phyloP scores from a whole-genome alignment of 2,888 invertebrate genomes.

The Ceriagrion tenellum region DNA sequence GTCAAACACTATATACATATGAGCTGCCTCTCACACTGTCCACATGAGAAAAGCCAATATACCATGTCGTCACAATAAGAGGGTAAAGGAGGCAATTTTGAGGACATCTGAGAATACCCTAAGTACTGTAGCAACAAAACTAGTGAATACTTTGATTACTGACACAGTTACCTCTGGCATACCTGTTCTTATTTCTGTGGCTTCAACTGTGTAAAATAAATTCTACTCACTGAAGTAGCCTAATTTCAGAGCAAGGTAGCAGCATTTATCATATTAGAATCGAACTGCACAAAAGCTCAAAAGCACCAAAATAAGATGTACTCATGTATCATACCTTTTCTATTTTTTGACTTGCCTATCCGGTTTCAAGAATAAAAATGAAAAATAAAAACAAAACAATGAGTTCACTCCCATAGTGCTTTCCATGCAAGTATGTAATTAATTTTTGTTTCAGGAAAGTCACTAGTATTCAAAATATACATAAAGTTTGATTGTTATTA shows the following conservation, averaged over 20 bases:
- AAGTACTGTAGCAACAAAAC: too few relatives aligned
- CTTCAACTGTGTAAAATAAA: neutral
- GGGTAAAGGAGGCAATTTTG: neutral
- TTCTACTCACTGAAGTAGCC: neutral
- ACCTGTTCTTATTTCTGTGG: too few relatives aligned
- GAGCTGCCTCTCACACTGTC: too few relatives aligned
- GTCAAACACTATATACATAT: too few relatives aligned
- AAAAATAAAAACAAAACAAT: constrained; percentile 69
- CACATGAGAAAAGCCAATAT: too few relatives aligned
- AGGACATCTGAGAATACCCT: neutral
- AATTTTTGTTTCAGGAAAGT: too few relatives aligned
- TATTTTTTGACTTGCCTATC: constrained; percentile 1
- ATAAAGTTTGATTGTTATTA: neutral
- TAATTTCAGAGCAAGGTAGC: neutral
- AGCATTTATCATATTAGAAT: neutral
- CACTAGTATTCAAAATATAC: neutral
- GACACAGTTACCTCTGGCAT: too few relatives aligned
- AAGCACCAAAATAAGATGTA: neutral
- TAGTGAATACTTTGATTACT: too few relatives aligned
- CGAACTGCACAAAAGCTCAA: neutral
- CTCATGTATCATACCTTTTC: neutral
- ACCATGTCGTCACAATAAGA: too few relatives aligned
- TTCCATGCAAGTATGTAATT: too few relatives aligned
- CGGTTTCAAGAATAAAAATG: constrained; percentile 66
- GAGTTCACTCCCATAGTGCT: too few relatives aligned